phyloP scores from a whole-genome alignment of 2,113 vertebrate species.

The Toxotes chatareus region DNA sequence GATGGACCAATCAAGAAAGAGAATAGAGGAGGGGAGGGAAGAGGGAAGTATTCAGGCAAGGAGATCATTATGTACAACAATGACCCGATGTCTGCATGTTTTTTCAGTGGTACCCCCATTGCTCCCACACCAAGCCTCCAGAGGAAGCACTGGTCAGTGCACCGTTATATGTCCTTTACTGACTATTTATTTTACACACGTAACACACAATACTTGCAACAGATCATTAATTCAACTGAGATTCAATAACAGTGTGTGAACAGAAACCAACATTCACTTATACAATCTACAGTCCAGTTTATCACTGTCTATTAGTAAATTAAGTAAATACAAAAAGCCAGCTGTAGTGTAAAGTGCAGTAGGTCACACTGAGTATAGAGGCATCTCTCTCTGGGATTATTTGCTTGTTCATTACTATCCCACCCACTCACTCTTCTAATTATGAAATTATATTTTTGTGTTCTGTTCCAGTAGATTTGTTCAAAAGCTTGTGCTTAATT shows the following conservation, averaged over 20 bases:
- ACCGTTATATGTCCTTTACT: too few relatives aligned
- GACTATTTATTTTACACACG: too few relatives aligned
- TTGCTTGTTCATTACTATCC: constrained; percentile 49
- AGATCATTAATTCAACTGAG: background rate
- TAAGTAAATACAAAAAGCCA: background rate
- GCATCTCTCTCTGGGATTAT: constrained; percentile 34
- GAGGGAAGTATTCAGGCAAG: too few relatives aligned
- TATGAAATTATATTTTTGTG: constrained; percentile 60
- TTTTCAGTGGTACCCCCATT: too few relatives aligned
- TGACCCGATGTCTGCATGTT: too few relatives aligned
- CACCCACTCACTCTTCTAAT: constrained; percentile 63
- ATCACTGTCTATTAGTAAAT: constrained; percentile 21
- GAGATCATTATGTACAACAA: too few relatives aligned
- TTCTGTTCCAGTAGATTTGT: constrained; percentile 50
- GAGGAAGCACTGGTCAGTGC: too few relatives aligned
- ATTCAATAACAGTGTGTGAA: background rate
- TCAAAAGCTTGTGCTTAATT: constrained; percentile 55
- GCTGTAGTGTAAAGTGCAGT: background rate
- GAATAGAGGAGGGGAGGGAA: too few relatives aligned
- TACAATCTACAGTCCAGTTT: background rate
- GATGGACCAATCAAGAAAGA: too few relatives aligned
- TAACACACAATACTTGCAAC: background rate
- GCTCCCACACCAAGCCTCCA: too few relatives aligned
- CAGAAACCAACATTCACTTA: background rate
- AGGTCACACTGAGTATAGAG: constrained; percentile 36